phyloP scores from a whole-genome alignment of 2,888 invertebrate genomes.

The Entomobrya proxima region DNA sequence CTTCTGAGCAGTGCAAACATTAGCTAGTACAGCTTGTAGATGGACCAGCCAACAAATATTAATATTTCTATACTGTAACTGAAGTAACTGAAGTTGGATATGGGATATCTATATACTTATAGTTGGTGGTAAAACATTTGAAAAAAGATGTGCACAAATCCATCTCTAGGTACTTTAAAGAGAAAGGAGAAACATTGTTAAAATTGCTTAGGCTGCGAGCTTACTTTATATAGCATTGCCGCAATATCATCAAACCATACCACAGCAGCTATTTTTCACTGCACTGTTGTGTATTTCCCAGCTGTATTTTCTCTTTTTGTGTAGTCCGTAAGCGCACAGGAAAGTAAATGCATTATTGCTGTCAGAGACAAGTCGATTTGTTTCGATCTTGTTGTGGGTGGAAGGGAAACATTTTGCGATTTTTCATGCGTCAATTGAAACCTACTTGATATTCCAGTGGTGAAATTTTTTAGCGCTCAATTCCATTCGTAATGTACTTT shows the following conservation, averaged over 20 bases:
- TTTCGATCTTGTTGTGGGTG: slow-evolving; percentile 51
- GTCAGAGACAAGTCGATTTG: slow-evolving; percentile 50
- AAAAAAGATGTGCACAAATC: neutral
- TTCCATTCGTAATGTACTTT: neutral
- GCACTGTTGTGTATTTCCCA: neutral
- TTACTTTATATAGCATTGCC: neutral
- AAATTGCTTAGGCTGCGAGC: neutral
- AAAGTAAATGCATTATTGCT: slow-evolving; percentile 29
- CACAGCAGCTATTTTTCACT: slow-evolving; percentile 1
- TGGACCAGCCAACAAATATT: no score
- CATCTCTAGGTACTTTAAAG: neutral
- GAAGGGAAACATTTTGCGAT: slow-evolving; percentile 46
- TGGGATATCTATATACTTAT: neutral
- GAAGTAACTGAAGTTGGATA: no score
- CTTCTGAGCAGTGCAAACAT: no score
- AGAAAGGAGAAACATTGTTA: neutral
- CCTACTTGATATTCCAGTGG: slow-evolving; percentile 51
- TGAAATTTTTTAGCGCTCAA: slow-evolving; percentile 11
- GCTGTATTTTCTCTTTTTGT: neutral
- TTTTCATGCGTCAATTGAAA: slow-evolving; percentile 56
- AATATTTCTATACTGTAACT: no score
- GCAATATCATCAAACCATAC: neutral
- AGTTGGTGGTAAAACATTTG: neutral
- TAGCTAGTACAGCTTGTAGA: no score
- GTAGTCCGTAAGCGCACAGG: neutral